phyloP scores from a whole-genome alignment of 1,140 invertebrate genomes.

The Tetramorium parvispinum region DNA sequence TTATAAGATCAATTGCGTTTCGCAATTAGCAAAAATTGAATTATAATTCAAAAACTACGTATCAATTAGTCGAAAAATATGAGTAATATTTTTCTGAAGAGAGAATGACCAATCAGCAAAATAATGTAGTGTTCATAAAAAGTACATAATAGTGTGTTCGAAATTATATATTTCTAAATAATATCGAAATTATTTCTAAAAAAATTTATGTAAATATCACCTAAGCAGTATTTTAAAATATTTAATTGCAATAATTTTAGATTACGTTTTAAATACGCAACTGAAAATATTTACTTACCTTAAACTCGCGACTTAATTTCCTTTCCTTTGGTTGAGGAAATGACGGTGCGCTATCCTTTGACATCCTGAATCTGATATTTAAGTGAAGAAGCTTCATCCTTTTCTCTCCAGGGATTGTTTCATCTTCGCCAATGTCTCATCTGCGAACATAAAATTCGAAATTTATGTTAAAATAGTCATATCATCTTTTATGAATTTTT shows the following conservation, averaged over 20 bases:
- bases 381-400: constrained; percentile 52
- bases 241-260: background rate
- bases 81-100: background rate
- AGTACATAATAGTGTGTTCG: background rate
- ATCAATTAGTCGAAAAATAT: background rate
- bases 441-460: constrained; percentile 40
- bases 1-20: constrained; percentile 8
- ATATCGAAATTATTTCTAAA: too few species aligned
- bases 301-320: constrained; percentile 43
- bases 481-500: background rate
- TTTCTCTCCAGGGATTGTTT: constrained; percentile 33
- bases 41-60: background rate
- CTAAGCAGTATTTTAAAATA: background rate
- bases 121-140: background rate
- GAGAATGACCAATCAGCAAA: background rate
- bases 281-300: constrained; percentile 33
- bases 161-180: background rate
- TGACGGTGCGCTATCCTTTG: constrained; percentile 50
- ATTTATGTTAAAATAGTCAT: background rate
- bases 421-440: constrained; percentile 40
- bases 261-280: background rate
- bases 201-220: background rate
- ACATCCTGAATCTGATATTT: constrained; percentile 59
- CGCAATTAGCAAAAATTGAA: background rate
- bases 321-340: constrained; percentile 32